Evolutionary conservation across 2,888 invertebrate species (phyloP), one percentile per base, ranked within the genome.

Genomic region (Rhamphomyia laevipes): DNA sequence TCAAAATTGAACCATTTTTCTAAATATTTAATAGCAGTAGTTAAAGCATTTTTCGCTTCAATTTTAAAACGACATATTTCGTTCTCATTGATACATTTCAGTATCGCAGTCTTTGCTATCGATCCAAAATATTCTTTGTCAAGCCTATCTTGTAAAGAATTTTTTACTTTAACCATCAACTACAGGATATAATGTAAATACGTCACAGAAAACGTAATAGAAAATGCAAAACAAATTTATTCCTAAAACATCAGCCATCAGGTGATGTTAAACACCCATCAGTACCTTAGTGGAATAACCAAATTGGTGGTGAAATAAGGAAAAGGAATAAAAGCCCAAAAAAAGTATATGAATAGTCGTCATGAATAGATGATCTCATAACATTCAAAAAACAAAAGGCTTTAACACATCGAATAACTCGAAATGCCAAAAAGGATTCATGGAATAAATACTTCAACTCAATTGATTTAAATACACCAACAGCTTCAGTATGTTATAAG

Each of bases 341-440:
- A 33, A 33, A 42, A 23, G 11, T 47, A 47, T 35, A 33, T 42
- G 21, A 35, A 16, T 10, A 47, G 42, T n/a, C n/a, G n/a, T n/a
- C 9, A 21, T 16, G 2, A 33, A n/a, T 2, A 16, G 12, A 12
- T 9, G 40, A 45, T 23, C 31, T 13, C 12, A 37, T 5, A 31
- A 33, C 42, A 11, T 49, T 45, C 23, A 33, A 41, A 12, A 33
- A 16, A 23, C 41, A 40, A 2, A 49, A 40, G 41, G 17, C 17
- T n/a, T 18, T 45, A 31, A 30, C 49, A 23, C 37, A 41, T n/a
- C n/a, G 41, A 35, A 13, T 41, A n/a, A 45, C 41, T 18, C 13
- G 44, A n/a, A 2, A 33, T 2, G 15, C 2, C 2, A 49, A 45
- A 45, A 48, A 48, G 31, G 21, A 17, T 40, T 13, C 17, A 12